A percentile compares a stretch with the other conserved stretches of the same genome.
Evolutionary conservation across 2,797 vertebrate species (phyloP).

Genomic region (Manis pentadactyla): DNA sequence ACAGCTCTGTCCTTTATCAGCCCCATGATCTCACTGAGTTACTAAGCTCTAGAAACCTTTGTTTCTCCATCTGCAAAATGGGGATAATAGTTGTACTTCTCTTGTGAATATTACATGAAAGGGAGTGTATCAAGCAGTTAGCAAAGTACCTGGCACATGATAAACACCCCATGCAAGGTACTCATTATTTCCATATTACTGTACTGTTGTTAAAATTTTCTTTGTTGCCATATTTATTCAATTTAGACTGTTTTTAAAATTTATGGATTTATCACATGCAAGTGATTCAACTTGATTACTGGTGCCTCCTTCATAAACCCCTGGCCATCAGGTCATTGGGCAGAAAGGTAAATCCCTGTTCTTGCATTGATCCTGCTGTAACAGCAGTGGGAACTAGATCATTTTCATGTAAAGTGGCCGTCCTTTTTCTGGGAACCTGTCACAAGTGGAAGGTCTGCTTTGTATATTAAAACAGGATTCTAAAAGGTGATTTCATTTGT

Average conservation of each 20-base stretch:
- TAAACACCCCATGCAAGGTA: background rate
- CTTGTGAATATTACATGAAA: background rate
- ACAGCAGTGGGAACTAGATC: background rate
- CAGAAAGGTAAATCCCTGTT: constrained; percentile 30
- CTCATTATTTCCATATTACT: background rate
- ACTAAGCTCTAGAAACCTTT: background rate
- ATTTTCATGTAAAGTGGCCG: background rate
- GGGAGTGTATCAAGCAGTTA: background rate
- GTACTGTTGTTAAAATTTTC: constrained; percentile 35
- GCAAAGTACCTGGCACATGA: background rate
- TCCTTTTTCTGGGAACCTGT: constrained; percentile 58
- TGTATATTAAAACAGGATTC: constrained; percentile 59
- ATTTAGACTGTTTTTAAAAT: constrained; percentile 14
- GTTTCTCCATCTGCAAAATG: background rate
- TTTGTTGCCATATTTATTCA: constrained; percentile 28
- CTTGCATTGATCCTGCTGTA: background rate
- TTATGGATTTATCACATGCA: constrained; percentile 32
- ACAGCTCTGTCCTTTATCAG: background rate
- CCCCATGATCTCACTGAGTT: background rate
- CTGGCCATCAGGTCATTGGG: background rate
- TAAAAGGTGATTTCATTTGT: constrained; percentile 55
- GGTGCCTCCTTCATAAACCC: constrained; percentile 1
- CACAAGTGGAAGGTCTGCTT: background rate
- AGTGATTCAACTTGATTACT: constrained; percentile 49
- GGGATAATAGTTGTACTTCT: background rate